Evolutionary conservation across 1,140 invertebrate species (phyloP).

Genomic region (Stegodyphus dumicola): DNA sequence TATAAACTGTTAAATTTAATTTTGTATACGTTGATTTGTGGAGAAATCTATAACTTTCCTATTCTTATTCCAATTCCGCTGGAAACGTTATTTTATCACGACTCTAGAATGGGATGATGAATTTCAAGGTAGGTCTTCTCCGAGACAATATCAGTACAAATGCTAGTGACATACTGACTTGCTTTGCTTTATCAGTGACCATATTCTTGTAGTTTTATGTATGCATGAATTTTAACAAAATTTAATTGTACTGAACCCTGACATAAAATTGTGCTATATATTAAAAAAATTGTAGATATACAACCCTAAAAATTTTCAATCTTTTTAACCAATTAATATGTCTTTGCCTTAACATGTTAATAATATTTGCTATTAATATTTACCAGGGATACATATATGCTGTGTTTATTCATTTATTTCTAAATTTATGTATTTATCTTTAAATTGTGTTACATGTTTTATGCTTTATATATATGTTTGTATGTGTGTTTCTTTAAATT

Average conservation of each 20-base stretch:
- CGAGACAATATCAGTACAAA: slow-evolving; percentile 57
- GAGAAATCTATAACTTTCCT: slow-evolving; percentile 48
- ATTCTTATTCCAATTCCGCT: slow-evolving; percentile 58
- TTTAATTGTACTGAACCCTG: slow-evolving; percentile 27
- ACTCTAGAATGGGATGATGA: slow-evolving; percentile 99
- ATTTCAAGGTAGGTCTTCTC: slow-evolving; percentile 91
- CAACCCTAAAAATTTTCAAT: too few relatives aligned
- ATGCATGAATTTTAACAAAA: slow-evolving; percentile 39
- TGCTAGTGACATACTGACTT: slow-evolving; percentile 57
- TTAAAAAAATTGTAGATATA: too few relatives aligned
- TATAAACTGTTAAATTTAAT: neutral
- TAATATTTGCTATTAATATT: too few relatives aligned
- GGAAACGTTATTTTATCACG: slow-evolving; percentile 64
- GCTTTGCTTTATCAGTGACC: slow-evolving; percentile 49
- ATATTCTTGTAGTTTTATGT: slow-evolving; percentile 32
- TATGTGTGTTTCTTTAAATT: too few relatives aligned
- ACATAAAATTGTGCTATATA: neutral
- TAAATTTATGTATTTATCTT: too few relatives aligned
- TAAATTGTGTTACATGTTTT: too few relatives aligned
- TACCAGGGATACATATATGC: too few relatives aligned
- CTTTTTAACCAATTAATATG: too few relatives aligned
- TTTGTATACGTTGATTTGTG: slow-evolving; percentile 6
- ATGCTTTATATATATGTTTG: too few relatives aligned
- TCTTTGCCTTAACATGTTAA: too few relatives aligned
- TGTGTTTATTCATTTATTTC: too few relatives aligned